phyloP scores from a whole-genome alignment of 1,140 invertebrate genomes.

The Zaprionus kolodkinae region DNA sequence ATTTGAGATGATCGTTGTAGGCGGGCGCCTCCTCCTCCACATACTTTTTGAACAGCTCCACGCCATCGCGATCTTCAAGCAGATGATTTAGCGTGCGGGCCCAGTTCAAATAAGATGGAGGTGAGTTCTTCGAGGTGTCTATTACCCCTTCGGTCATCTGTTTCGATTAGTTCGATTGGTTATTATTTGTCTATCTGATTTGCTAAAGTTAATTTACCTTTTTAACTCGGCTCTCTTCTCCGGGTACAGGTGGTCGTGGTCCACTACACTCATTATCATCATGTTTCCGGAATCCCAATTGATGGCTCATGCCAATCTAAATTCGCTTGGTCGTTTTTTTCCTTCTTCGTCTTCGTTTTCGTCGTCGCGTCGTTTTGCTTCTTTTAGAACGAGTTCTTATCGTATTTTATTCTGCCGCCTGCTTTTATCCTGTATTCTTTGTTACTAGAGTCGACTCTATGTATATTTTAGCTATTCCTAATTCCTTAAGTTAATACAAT shows the following conservation, averaged over 20 bases:
- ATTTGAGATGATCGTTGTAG: constrained; percentile 91
- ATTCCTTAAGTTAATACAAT: constrained; percentile 57
- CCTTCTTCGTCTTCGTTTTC: constrained; percentile 1
- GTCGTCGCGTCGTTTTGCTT: background rate
- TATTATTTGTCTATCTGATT: background rate
- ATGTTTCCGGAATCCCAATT: constrained; percentile 81
- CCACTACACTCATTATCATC: constrained; percentile 85
- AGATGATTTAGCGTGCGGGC: constrained; percentile 92
- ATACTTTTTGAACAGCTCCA: constrained; percentile 93
- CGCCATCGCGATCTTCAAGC: constrained; percentile 93
- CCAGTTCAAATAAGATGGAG: constrained; percentile 94
- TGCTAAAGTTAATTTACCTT: constrained; percentile 55
- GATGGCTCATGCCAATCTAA: constrained; percentile 83
- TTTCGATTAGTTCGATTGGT: background rate
- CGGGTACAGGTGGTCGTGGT: constrained; percentile 84
- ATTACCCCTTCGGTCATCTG: constrained; percentile 84
- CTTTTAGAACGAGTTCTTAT: background rate
- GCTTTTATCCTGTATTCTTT: constrained; percentile 1
- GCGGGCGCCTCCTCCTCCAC: constrained; percentile 91
- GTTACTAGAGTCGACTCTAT: constrained; percentile 11
- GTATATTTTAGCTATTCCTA: constrained; percentile 62
- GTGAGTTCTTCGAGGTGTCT: constrained; percentile 86
- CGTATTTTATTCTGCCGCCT: background rate
- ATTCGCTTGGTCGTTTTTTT: constrained; percentile 46
- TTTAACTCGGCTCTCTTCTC: constrained; percentile 84